Evolutionary conservation across 2,888 invertebrate genomes (phyloP), one percentile per base, ranked within the genome.

Genomic region (Oligia strigilis): DNA sequence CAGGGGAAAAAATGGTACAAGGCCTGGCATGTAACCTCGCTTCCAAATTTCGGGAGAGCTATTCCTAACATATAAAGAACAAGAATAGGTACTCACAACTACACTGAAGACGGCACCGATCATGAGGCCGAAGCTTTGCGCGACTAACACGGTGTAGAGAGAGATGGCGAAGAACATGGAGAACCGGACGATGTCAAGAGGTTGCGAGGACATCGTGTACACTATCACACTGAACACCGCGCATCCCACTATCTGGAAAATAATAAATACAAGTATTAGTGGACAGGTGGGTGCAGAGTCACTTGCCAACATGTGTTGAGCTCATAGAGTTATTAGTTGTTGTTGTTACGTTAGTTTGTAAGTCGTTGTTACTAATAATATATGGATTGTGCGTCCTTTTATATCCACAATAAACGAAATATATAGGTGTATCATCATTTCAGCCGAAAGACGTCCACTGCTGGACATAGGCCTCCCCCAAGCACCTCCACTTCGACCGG

Each of bases 191-290:
- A 98, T 94, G 92, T 99, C 99, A 92, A 98, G 95, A 0, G 99
- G 99, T 95, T 99, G 99, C 4, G 98, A 98, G 0, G 99, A 99
- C 98, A 99, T 98, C 90, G 98, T 97, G 95, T 99, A 99, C 78
- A 98, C 98, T 75, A 98, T 98, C 75, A 97, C 92, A 13, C 98
- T 97, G 93, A 99, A 99, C 46, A 98, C 80, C 0, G 98, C 92
- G 87, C 98, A 98, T 74, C 98, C 98, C 2, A 98, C 86, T 81
- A 98, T 95, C 98, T 98, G 94, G 4, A 96, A 95, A 87, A 74
- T 58, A 78, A 66, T 77, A 71, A 66, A 46, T 13, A 65, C 65
- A 65, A 40, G 23, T 40, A 40, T 65, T 23, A 65, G 17, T 64
- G 23, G 11, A 11, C 58, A 23, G 58, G 4, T 55, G 55, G 52